Conservation (phyloP, 2,797 vertebrate species). For the Coracias cyanogaster region DNA sequence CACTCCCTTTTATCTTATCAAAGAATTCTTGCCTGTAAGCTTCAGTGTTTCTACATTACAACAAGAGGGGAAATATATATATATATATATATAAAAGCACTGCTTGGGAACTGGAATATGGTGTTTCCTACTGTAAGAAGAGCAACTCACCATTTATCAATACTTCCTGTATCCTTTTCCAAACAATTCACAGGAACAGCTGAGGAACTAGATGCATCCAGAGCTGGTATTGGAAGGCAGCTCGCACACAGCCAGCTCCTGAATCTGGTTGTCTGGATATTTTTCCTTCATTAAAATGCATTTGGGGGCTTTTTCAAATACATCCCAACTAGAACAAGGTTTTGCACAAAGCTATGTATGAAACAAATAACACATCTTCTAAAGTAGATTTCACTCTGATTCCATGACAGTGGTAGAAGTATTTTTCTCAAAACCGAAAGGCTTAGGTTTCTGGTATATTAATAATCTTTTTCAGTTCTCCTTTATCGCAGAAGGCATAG, state of each 20-base stretch:
- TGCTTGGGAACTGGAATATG: not conserved
- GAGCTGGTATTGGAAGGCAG: not conserved
- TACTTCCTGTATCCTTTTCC: not conserved
- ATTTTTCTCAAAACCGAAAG: not conserved
- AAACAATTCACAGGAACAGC: not conserved
- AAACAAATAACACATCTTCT: not conserved
- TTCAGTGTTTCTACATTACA: too few species aligned
- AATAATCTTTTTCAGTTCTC: not conserved
- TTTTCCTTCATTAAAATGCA: not conserved
- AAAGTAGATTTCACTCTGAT: not conserved
- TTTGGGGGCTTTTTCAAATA: not conserved
- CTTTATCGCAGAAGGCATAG: not conserved
- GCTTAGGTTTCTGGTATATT: not conserved
- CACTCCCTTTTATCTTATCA: too few species aligned
- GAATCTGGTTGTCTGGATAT: not conserved
- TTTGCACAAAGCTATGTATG: not conserved
- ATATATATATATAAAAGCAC: not conserved
- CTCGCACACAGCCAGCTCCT: not conserved
- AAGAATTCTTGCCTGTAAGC: too few species aligned
- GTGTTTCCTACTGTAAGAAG: not conserved
- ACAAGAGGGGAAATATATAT: too few species aligned
- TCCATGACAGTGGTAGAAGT: not conserved
- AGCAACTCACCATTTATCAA: not conserved
- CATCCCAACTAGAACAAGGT: not conserved
- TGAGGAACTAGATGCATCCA: not conserved